Evolutionary conservation across 2,113 vertebrate species (phyloP), one percentile per base, ranked within the genome.

Genomic region (Pavo muticus): DNA sequence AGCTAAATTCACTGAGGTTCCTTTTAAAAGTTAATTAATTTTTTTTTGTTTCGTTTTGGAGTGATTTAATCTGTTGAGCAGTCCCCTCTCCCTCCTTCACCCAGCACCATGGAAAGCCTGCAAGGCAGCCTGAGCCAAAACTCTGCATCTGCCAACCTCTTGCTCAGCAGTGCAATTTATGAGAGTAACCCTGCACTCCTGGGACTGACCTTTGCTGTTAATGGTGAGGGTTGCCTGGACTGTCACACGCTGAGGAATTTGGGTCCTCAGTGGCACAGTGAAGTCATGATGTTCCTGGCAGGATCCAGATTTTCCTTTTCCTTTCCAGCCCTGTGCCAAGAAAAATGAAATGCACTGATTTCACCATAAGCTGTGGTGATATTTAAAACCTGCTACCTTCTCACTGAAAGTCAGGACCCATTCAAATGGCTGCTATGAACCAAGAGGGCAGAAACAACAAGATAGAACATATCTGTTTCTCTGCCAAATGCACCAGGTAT

Each of bases 321-420:
- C 44, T 87, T 84, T 75, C 73, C 21, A 88, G 20, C n/a, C 11
- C 56, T 17, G 21, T 70, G 88, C 88, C 88, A 95, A 88, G 88
- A 74, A 82, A 95, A 88, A 91, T 65, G 6, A 56, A 54, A 61
- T 29, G 61, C 39, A 15, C 47, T 30, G 72, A 54, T 88, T 91
- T 82, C 85, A 56, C 67, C 61, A 50, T 60, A 69, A 56, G 67
- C 68, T 82, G 80, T 50, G 48, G 71, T 74, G 65, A 21, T 50
- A 44, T 65, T 65, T 70, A 78, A 85, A 82, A 8, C 39, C 39
- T 39, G 18, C 37, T 40, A 24, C 37, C 9, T 78, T n/a, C 23
- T 50, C 40, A 30, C 17, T 30, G 47, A 7, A 70, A 61, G 21
- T 19, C 75, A 88, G 60, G 44, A 67, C 61, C 42, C 48, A 8